Evolutionary conservation across 2,797 vertebrate species (phyloP).

Genomic region (Mastacembelus armatus): DNA sequence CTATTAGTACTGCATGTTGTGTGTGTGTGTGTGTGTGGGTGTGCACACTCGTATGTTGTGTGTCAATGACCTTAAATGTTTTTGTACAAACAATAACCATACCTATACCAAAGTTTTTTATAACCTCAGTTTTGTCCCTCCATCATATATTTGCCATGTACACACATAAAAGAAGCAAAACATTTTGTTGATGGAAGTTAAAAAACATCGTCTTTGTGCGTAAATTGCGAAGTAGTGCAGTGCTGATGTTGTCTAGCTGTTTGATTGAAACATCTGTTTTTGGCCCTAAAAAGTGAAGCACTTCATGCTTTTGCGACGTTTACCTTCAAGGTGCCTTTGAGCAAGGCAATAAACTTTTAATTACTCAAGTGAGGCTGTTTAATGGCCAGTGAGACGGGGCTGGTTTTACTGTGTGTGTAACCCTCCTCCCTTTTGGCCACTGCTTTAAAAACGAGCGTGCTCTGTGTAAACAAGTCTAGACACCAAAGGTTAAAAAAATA

Average conservation of each 20-base stretch:
- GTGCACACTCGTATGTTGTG: no score
- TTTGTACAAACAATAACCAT: no score
- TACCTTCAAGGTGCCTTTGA: constrained; percentile 53
- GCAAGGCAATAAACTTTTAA: constrained; percentile 57
- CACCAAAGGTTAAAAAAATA: constrained; percentile 19
- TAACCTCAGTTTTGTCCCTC: background rate
- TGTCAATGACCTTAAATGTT: no score
- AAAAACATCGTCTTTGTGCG: background rate
- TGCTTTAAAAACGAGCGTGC: constrained; percentile 41
- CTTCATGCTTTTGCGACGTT: constrained; percentile 23
- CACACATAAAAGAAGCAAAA: background rate
- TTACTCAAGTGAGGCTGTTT: constrained; percentile 44
- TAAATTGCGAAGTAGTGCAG: background rate
- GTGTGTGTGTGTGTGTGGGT: no score
- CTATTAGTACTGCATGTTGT: background rate
- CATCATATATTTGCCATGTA: background rate
- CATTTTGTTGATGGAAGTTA: background rate
- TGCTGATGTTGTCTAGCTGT: background rate
- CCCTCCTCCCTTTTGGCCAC: constrained; percentile 16
- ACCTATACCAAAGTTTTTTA: no score
- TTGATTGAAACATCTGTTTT: constrained; percentile 16
- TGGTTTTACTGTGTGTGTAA: constrained; percentile 41
- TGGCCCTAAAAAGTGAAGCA: constrained; percentile 3
- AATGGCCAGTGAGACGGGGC: constrained; percentile 23
- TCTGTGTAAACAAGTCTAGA: constrained; percentile 23